Conservation (phyloP, 2,113 vertebrate species). For the Gallinago undulata region DNA sequence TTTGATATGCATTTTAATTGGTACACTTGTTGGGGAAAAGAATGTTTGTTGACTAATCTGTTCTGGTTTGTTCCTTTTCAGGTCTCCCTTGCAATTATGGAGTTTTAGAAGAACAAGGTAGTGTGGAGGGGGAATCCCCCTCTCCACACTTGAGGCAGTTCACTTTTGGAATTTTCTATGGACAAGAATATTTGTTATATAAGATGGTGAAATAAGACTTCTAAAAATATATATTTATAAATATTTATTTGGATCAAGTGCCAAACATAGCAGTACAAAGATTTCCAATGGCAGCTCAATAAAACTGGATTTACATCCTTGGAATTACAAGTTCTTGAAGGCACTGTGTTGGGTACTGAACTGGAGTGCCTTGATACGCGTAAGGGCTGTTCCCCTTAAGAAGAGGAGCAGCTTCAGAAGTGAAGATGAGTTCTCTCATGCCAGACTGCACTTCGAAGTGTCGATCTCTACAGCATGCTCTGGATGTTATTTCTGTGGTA, state of each 20-base stretch:
- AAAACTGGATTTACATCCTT: slow-evolving; percentile 76
- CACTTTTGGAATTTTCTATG: slow-evolving; percentile 69
- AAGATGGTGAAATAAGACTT: slow-evolving; percentile 69
- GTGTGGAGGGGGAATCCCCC: slow-evolving; percentile 89
- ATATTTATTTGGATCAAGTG: slow-evolving; percentile 84
- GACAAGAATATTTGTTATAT: slow-evolving; percentile 78
- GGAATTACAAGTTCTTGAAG: slow-evolving; percentile 76
- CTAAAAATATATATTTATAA: slow-evolving; percentile 70
- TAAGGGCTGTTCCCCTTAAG: slow-evolving; percentile 41
- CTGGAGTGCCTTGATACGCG: slow-evolving; percentile 50
- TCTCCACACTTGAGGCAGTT: slow-evolving; percentile 77
- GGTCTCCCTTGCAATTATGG: slow-evolving; percentile 95
- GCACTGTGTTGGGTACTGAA: slow-evolving; percentile 54
- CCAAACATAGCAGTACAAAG: slow-evolving; percentile 68
- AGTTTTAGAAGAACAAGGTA: slow-evolving; percentile 81
- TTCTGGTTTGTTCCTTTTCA: slow-evolving; percentile 67
- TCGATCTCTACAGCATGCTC: slow-evolving; percentile 88
- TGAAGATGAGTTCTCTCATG: slow-evolving; percentile 84
- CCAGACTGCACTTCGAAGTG: slow-evolving; percentile 92
- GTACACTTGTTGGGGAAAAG: background rate
- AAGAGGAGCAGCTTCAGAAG: slow-evolving; percentile 22
- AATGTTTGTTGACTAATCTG: background rate
- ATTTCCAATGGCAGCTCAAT: slow-evolving; percentile 73
- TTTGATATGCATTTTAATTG: background rate
- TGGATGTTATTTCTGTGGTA: slow-evolving; percentile 88